Percentiles rank a stretch among this genome's conserved stretches.
phyloP scores from a whole-genome alignment of 2,113 vertebrate genomes.

The Machaerirhynchus nigripectus region DNA sequence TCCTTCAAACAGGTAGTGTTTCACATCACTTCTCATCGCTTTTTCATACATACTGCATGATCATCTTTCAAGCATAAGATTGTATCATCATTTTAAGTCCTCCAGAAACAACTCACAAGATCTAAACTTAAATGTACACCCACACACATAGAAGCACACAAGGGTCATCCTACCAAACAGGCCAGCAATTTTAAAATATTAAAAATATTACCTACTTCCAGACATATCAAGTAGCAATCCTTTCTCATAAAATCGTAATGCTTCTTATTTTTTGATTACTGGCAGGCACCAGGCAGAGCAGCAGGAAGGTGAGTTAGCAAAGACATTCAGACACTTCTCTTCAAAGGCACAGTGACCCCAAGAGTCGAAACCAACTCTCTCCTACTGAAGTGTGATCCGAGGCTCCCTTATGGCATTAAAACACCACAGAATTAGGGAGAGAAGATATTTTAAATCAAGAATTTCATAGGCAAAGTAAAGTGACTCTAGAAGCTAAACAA shows the following conservation, averaged over 20 bases:
- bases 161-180: not conserved
- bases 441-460: not conserved
- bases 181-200: conserved; percentile 32
- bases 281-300: conserved; percentile 14
- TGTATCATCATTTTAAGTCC: not conserved
- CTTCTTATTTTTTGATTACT: conserved; percentile 14
- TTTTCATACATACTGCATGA: not conserved
- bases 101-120: not conserved
- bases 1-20: not conserved
- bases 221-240: not conserved
- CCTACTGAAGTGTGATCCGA: not conserved
- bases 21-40: not conserved
- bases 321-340: not conserved
- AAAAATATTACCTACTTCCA: not conserved
- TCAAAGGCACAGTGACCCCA: conserved; percentile 24
- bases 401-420: not conserved
- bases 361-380: not conserved
- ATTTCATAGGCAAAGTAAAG: not conserved
- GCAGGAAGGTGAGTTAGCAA: conserved; percentile 20
- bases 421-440: not conserved
- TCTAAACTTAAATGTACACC: not conserved
- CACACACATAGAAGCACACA: not conserved
- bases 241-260: conserved; percentile 54
- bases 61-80: not conserved
- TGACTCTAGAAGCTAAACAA: not conserved